Base-by-base conservation (phyloP, 2,888 invertebrate species). In the Empis stercorea region DNA sequence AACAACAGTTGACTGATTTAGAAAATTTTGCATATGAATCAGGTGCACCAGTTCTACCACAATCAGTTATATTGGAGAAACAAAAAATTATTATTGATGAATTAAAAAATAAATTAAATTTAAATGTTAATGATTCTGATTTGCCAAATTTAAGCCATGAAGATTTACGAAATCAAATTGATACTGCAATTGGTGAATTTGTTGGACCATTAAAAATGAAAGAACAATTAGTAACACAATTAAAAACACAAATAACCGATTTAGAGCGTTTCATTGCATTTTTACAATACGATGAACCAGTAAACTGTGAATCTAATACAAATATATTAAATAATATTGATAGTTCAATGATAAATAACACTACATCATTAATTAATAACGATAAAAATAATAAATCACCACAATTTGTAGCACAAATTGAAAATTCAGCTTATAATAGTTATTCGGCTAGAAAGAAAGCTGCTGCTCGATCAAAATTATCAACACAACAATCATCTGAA, bases 231-330 rank as follows among this genome's bases (percentile, higher is more conserved):
- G 94, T 99, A 16, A 78, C 79, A 41, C 97, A 99, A 68, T 73
- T 99, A 16, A 95, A 96, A 70, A 91, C 93, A 1, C 97, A 99
- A 72, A 92, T 99, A 46, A 82, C 86, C 39, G 99, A 99, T 70
- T 76, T 99, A 69, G 97, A 99, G 67, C 80, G 95, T 54, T 99
- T 97, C 64, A 95, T 99, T 56, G 83, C 87, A 57, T 85, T 95
- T 61, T 76, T 99, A 59, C 97, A 99, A 75, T 84, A 84, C 55
- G 84, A 84, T 5, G 39, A 30, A 39, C 10, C 6, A 17, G 38
- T 7, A 30, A n/a, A 20, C 5, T 20, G 20, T 27, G 23, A 27
- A 27, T 27, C 23, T 27, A 4, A 27, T 27, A 9, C 7, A 27
- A 27, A 27, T 27, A 27, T 7, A 2, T 27, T 27, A 4, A 27